phyloP scores from a whole-genome alignment of 2,888 invertebrate species.

The Nymphalis polychloros region DNA sequence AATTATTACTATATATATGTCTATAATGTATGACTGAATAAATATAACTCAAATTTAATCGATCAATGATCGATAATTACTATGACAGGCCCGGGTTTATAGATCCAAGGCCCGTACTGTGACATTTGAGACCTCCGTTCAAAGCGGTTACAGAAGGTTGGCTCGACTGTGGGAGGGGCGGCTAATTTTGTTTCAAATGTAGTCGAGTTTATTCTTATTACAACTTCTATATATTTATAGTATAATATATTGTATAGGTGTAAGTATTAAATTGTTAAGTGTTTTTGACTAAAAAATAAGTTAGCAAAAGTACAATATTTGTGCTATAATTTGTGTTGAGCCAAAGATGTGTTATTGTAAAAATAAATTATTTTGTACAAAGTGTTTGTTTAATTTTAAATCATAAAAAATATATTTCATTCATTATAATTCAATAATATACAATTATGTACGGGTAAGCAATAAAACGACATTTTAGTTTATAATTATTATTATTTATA shows the following conservation, averaged over 20 bases:
- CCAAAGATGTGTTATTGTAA: constrained; percentile 40
- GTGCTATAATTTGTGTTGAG: constrained; percentile 31
- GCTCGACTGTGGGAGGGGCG: no score
- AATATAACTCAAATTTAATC: no score
- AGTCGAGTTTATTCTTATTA: no score
- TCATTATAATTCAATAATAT: not conserved
- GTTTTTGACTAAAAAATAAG: constrained; percentile 2
- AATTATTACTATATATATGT: no score
- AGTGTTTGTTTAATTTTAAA: not conserved
- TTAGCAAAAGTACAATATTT: constrained; percentile 35
- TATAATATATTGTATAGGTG: not conserved
- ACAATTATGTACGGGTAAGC: no score
- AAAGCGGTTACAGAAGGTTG: no score
- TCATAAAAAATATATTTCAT: not conserved
- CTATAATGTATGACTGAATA: no score
- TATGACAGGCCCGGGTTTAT: no score
- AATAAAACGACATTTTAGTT: not conserved
- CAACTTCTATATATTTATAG: not conserved
- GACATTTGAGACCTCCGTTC: no score
- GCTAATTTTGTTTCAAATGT: no score
- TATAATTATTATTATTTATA: not conserved
- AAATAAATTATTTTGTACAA: constrained; percentile 36
- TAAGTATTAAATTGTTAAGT: not conserved
- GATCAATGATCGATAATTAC: no score
- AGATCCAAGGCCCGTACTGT: no score